Evolutionary conservation across 30 jellyfish, hydroid and myxozoan genomes (phyloP).

Genomic region (Phacellophora camtschatica): DNA sequence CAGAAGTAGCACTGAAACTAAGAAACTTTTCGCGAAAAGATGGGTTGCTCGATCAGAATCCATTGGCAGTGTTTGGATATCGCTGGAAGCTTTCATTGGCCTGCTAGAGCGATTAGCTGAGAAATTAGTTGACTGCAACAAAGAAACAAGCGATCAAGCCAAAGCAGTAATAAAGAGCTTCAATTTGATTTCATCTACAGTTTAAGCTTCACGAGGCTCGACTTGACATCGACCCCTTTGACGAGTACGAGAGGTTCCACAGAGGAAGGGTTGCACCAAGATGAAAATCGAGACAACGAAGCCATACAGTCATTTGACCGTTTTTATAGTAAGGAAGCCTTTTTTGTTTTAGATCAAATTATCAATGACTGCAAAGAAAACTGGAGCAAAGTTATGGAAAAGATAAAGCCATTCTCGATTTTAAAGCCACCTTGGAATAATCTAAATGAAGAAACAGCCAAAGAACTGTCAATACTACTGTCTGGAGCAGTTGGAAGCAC

Average conservation of each 20-base stretch:
- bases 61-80: conserved; percentile 25
- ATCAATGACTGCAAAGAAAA: conserved; percentile 1
- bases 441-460: not conserved
- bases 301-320: not conserved
- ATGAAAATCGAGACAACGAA: conserved; percentile 8
- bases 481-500: not conserved
- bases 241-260: not conserved
- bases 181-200: no score
- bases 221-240: not conserved
- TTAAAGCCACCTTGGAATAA: not conserved
- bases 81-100: not conserved
- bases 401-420: not conserved
- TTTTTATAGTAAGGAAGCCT: not conserved
- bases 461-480: not conserved
- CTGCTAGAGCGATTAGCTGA: conserved; percentile 19
- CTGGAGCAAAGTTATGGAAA: not conserved
- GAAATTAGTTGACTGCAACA: conserved; percentile 1
- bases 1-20: not conserved
- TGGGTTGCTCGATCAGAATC: conserved; percentile 17
- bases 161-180: no score
- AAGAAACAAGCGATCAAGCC: conserved; percentile 23
- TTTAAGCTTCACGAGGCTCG: no score
- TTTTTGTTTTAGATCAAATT: conserved; percentile 2
- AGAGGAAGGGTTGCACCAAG: not conserved
- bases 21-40: conserved; percentile 13